Percentiles rank a stretch among this genome's conserved stretches.
Evolutionary conservation across 2,888 invertebrate species (phyloP).

Genomic region (Trachelus stipa): DNA sequence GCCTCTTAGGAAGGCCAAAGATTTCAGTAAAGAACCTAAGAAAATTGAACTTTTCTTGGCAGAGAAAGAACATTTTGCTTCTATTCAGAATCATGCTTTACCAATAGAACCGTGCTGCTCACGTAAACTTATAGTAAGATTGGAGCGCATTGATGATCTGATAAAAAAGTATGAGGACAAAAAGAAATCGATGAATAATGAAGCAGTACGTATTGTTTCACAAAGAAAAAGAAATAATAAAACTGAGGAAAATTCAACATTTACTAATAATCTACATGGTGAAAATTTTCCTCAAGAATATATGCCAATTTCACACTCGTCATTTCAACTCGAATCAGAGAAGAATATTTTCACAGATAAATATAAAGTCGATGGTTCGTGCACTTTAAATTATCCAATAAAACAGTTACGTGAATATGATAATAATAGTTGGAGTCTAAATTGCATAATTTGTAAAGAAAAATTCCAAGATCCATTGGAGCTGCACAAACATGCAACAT

Average conservation of each 20-base stretch:
- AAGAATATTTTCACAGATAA: background rate
- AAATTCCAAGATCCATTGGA: slow-evolving; percentile 24
- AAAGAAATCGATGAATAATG: background rate
- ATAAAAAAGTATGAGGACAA: background rate
- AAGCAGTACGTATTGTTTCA: background rate
- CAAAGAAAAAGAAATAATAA: background rate
- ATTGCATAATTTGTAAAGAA: slow-evolving; percentile 26
- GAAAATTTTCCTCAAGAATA: background rate
- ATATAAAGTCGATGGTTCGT: background rate
- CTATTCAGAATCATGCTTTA: background rate
- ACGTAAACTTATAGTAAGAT: background rate
- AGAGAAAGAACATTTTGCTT: background rate
- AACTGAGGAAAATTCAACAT: background rate
- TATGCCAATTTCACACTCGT: background rate
- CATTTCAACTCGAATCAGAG: background rate
- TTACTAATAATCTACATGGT: background rate
- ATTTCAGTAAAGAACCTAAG: background rate
- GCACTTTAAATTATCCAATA: background rate
- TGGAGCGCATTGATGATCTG: background rate
- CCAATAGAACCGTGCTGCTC: background rate
- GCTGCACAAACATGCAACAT: slow-evolving; percentile 27
- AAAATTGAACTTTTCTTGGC: background rate
- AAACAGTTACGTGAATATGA: background rate
- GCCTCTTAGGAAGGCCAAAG: background rate
- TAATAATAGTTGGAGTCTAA: background rate